phyloP scores from a whole-genome alignment of 2,888 invertebrate genomes.

The Coleophora deauratella region DNA sequence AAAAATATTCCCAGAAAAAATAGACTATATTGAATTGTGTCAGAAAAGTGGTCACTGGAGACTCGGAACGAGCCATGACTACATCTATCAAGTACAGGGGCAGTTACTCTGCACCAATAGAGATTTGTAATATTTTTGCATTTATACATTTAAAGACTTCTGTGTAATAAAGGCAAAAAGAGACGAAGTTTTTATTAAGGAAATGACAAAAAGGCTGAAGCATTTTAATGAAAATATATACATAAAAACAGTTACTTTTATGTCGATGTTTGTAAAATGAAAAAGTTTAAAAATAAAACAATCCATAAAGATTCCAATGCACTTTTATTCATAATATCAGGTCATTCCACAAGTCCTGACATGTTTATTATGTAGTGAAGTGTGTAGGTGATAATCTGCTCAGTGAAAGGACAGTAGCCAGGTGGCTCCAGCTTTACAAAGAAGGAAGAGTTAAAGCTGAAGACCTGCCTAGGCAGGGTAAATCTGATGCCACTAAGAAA shows the following conservation, averaged over 20 bases:
- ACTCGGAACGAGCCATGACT: not conserved
- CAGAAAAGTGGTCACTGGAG: not conserved
- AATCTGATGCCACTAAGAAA: too few relatives aligned
- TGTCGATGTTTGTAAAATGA: not conserved
- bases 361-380: too few relatives aligned
- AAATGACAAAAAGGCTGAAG: not conserved
- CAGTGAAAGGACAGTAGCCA: too few relatives aligned
- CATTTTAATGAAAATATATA: not conserved
- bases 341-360: too few relatives aligned
- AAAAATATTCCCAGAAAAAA: not conserved
- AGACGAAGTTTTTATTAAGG: not conserved
- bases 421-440: too few relatives aligned
- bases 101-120: not conserved
- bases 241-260: not conserved
- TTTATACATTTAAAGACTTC: not conserved
- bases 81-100: not conserved
- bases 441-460: too few relatives aligned
- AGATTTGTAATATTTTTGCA: not conserved
- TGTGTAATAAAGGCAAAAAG: not conserved
- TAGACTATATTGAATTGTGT: not conserved
- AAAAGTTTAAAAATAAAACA: not conserved
- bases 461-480: too few relatives aligned
- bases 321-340: constrained; percentile 1
- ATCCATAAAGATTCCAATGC: too few relatives aligned
- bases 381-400: too few relatives aligned